Evolutionary conservation across 2,888 invertebrate genomes (phyloP).

Genomic region (Leucania comma): DNA sequence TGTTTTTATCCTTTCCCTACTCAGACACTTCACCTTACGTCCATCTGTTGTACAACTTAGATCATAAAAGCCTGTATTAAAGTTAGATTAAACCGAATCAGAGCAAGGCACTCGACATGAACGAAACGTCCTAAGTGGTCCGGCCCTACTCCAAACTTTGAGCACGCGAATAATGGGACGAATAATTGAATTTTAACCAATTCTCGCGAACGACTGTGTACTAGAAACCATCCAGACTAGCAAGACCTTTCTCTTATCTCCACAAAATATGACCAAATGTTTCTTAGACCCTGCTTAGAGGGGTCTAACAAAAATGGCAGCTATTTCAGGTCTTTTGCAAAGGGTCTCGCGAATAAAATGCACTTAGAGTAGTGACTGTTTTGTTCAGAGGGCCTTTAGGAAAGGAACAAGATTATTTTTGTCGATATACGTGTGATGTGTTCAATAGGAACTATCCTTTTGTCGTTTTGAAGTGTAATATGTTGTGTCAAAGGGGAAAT

Average conservation of each 20-base stretch:
- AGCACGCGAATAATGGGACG: constrained; percentile 80
- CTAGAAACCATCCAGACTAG: constrained; percentile 62
- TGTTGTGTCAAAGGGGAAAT: constrained; percentile 23
- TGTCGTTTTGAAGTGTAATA: constrained; percentile 33
- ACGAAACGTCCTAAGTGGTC: constrained; percentile 76
- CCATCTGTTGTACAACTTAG: constrained; percentile 48
- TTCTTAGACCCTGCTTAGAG: constrained; percentile 21
- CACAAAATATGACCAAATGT: constrained; percentile 44
- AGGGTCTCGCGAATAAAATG: constrained; percentile 84
- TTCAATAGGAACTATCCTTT: constrained; percentile 58
- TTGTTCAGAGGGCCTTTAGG: constrained; percentile 77
- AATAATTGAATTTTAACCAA: constrained; percentile 86
- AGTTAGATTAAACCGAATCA: constrained; percentile 78
- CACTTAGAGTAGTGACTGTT: constrained; percentile 80
- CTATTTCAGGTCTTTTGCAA: constrained; percentile 70
- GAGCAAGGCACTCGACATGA: constrained; percentile 67
- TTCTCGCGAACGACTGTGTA: constrained; percentile 75
- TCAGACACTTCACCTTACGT: constrained; percentile 36
- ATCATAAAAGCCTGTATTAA: constrained; percentile 70
- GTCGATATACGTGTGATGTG: constrained; percentile 71
- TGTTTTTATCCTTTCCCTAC: constrained; percentile 8
- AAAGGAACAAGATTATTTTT: constrained; percentile 79
- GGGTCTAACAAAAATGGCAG: constrained; percentile 66
- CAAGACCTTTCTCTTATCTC: constrained; percentile 54
- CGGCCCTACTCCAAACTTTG: constrained; percentile 75